Conservation (phyloP, 2,888 invertebrate genomes). For the Heteropelma amictum region DNA sequence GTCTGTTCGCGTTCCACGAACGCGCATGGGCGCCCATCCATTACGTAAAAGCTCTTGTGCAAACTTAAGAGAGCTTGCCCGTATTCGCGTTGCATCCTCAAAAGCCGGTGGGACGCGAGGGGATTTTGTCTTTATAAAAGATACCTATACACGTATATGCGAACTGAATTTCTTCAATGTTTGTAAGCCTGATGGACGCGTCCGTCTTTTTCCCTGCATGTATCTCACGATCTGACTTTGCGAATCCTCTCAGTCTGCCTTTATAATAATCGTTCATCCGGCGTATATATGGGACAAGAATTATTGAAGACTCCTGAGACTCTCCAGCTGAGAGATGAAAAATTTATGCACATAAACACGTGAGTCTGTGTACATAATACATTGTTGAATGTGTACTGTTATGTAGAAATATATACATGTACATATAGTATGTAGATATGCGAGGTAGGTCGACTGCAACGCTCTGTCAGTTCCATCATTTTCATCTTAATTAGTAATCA, state of each 20-base stretch:
- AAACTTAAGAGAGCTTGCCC: constrained; percentile 21
- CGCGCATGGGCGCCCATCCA: constrained; percentile 9
- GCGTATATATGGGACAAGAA: constrained; percentile 18
- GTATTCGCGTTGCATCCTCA: constrained; percentile 28
- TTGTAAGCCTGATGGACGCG: constrained; percentile 20
- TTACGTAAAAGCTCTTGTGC: constrained; percentile 50
- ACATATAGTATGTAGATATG: too few relatives aligned
- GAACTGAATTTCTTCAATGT: constrained; percentile 30
- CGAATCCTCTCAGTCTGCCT: constrained; percentile 3
- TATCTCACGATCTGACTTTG: constrained; percentile 9
- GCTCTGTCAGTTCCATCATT: too few relatives aligned
- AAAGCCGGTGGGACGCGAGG: background rate
- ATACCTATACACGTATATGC: background rate
- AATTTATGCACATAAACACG: too few relatives aligned
- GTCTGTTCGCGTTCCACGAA: constrained; percentile 36
- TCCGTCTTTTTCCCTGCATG: constrained; percentile 17
- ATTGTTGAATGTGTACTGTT: too few relatives aligned
- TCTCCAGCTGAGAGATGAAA: background rate
- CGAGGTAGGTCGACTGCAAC: too few relatives aligned
- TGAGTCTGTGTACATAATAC: too few relatives aligned
- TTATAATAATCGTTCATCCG: constrained; percentile 17
- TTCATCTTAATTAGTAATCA: too few relatives aligned
- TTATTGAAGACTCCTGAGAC: background rate
- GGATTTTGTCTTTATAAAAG: constrained; percentile 23
- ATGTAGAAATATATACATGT: too few relatives aligned